phyloP scores from a whole-genome alignment of 2,888 invertebrate species.

The Tenodera sinensis region DNA sequence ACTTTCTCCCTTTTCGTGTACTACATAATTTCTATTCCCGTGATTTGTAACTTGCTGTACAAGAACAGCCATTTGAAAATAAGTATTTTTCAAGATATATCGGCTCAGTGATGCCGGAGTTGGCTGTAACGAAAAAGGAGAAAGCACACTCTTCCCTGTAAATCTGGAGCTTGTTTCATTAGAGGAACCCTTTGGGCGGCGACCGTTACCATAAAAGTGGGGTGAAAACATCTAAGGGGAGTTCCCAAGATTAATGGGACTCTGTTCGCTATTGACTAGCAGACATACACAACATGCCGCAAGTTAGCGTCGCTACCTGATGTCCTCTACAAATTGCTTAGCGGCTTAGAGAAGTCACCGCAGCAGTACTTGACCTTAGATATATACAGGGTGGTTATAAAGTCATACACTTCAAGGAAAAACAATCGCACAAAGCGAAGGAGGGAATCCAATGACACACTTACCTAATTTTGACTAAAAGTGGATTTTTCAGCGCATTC shows the following conservation, averaged over 20 bases:
- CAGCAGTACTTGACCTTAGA: neutral
- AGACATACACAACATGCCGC: neutral
- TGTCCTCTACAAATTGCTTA: neutral
- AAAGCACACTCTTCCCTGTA: neutral
- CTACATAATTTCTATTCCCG: neutral
- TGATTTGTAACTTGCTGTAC: neutral
- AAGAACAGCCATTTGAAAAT: conserved; percentile 16
- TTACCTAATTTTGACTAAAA: no score
- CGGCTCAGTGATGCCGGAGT: conserved; percentile 14
- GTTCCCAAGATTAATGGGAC: neutral
- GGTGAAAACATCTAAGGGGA: neutral
- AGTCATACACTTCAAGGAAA: no score
- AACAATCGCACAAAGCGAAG: no score
- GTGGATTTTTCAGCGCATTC: no score
- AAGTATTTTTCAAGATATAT: conserved; percentile 22
- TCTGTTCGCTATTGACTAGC: neutral
- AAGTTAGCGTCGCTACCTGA: neutral
- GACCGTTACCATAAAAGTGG: neutral
- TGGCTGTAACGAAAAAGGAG: neutral
- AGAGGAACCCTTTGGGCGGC: neutral
- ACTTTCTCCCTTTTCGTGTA: neutral
- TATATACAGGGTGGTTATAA: neutral
- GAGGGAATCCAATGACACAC: no score
- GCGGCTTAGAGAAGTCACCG: neutral
- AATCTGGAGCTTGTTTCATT: conserved; percentile 13